Evolutionary conservation across 2,113 vertebrate species (phyloP), one percentile per base, ranked within the genome.

Genomic region (Eurystomus gularis): DNA sequence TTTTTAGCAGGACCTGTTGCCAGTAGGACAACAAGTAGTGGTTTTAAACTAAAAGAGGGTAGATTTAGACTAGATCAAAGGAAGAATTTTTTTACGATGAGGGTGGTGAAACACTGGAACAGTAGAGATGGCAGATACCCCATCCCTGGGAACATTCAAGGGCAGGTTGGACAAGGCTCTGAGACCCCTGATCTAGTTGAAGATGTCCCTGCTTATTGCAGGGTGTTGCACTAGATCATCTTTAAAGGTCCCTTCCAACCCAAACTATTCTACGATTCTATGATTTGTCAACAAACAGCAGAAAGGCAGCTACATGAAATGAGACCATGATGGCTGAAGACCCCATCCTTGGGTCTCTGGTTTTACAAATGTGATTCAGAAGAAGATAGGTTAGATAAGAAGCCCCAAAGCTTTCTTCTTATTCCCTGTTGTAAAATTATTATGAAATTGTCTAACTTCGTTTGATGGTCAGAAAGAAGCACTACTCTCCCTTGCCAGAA

Each of bases 401-500:
- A 80, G 28, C 17, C 55, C 3, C 33, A 35, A 69, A 75, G 4
- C 16, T 58, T 86, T 60, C 7, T 13, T 55, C 16, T 75, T 48
- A 31, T 6, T 68, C 21, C 13, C 31, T 68, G 60, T 83, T 93
- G 92, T 1, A 24, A 86, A 71, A 71, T 21, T 11, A 25, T 25
- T 68, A 51, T 29, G 1, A 90, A 86, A 79, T 46, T 58, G 17
- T 57, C 35, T 90, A 77, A 28, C 55, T 91, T 82, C 82, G 28
- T 28, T 81, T 80, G 1, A 5, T 37, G 35, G 25, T 65, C 62
- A 73, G 44, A 82, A 90, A 85, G 40, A 85, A 87, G 35, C 31
- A 76, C 10, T 7, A 46, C 78, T 86, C 65, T 73, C 40, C 86
- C 90, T 69, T 73, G 33, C 52, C 65, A 95, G 86, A 62, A 91